Percentiles rank a stretch among this genome's conserved stretches.
Evolutionary conservation across 2,797 vertebrate species (phyloP).

Genomic region (Danio kyathit): DNA sequence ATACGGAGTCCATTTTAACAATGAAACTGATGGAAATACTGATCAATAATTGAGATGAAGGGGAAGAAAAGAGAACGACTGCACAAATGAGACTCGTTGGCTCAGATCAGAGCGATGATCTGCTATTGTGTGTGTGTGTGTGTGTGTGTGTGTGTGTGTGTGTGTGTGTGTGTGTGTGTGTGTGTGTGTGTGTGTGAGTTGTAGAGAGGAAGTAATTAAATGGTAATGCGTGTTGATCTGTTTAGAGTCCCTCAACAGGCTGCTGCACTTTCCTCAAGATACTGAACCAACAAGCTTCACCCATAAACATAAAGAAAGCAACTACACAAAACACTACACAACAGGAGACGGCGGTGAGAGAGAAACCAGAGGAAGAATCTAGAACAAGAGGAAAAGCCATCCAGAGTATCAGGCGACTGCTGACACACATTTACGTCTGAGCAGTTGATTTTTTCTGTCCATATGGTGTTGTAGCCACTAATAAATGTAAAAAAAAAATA

Average conservation of each 20-base stretch:
- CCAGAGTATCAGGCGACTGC: neutral
- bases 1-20: slow-evolving; percentile 38
- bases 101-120: slow-evolving; percentile 6
- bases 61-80: slow-evolving; percentile 1
- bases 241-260: slow-evolving; percentile 29
- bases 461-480: too few relatives aligned
- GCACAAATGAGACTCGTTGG: neutral
- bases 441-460: neutral
- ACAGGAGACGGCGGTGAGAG: neutral
- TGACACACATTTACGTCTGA: neutral
- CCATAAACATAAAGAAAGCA: neutral
- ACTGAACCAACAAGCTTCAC: neutral
- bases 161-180: too few relatives aligned
- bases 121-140: neutral
- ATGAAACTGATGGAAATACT: slow-evolving; percentile 26
- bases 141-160: too few relatives aligned
- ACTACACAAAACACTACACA: neutral
- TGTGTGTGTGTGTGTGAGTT: slow-evolving; percentile 7
- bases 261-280: slow-evolving; percentile 2
- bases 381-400: neutral
- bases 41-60: slow-evolving; percentile 38
- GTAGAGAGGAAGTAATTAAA: slow-evolving; percentile 39
- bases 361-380: neutral
- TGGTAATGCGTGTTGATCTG: slow-evolving; percentile 41
- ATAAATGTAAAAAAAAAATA: neutral